A percentile compares a stretch with the other conserved stretches of the same genome.
Conservation (phyloP, 2,797 vertebrate species). For the Xenentodon cancila region DNA sequence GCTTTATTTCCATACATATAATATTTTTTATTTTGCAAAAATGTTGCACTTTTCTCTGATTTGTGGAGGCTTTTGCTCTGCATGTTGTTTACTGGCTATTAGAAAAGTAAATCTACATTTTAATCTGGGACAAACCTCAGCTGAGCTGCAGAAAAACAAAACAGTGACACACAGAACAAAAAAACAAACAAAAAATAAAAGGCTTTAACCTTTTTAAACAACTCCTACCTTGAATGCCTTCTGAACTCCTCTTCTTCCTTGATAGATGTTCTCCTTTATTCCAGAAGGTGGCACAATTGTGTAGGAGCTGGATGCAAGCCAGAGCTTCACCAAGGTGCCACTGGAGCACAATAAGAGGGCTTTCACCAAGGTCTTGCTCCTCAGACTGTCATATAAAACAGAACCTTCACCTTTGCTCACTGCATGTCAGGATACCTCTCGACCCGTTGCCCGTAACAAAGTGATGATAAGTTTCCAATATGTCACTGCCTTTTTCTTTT, state of each 20-base stretch:
- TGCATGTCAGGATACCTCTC: slow-evolving; percentile 53
- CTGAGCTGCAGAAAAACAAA: slow-evolving; percentile 5
- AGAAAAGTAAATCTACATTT: too few species aligned
- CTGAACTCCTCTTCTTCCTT: slow-evolving; percentile 26
- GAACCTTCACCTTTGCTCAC: slow-evolving; percentile 47
- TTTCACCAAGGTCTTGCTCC: slow-evolving; percentile 44
- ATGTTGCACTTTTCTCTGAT: too few species aligned
- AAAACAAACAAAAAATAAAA: not conserved
- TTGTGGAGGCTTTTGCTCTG: too few species aligned
- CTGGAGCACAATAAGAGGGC: slow-evolving; percentile 28
- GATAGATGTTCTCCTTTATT: slow-evolving; percentile 34
- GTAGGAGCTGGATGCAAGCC: slow-evolving; percentile 65
- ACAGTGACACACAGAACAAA: not conserved
- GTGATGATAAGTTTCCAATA: slow-evolving; percentile 49
- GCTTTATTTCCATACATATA: too few species aligned
- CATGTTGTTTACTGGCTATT: too few species aligned
- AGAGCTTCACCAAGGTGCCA: slow-evolving; percentile 29
- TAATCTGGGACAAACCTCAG: too few species aligned
- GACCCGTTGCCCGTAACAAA: slow-evolving; percentile 44
- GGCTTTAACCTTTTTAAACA: not conserved
- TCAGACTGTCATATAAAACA: slow-evolving; percentile 34
- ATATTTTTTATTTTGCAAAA: too few species aligned
- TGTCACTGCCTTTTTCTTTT: slow-evolving; percentile 32
- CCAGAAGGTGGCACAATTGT: slow-evolving; percentile 85
- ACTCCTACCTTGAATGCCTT: not conserved